Conservation (phyloP, 2,797 vertebrate species). For the Eupleurogrammus muticus region DNA sequence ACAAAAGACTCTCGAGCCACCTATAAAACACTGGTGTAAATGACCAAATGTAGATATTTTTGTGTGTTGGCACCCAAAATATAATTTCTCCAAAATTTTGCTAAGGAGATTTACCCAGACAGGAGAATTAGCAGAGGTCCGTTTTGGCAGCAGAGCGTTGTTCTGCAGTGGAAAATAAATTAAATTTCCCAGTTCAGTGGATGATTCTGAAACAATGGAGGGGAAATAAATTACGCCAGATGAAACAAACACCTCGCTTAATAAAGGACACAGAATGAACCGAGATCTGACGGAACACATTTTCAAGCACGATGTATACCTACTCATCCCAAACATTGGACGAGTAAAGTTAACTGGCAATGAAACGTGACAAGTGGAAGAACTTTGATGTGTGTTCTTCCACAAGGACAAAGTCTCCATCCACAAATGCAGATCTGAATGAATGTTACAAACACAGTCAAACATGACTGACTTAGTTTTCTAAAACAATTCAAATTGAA, state of each 20-base stretch:
- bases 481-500: too few relatives aligned
- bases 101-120: constrained; percentile 19
- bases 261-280: constrained; percentile 21
- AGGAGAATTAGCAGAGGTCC: constrained; percentile 25
- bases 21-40: background rate
- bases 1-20: background rate
- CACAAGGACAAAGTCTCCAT: constrained; percentile 14
- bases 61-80: background rate
- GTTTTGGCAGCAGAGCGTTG: constrained; percentile 16
- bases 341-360: constrained; percentile 22
- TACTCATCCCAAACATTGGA: constrained; percentile 31
- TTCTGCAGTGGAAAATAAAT: constrained; percentile 31
- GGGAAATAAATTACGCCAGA: constrained; percentile 8
- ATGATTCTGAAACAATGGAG: constrained; percentile 16
- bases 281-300: constrained; percentile 19
- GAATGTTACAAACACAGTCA: constrained; percentile 16
- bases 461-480: too few relatives aligned
- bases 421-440: constrained; percentile 16
- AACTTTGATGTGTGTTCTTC: constrained; percentile 9
- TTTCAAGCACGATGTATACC: constrained; percentile 36
- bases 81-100: background rate
- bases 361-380: constrained; percentile 18
- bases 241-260: constrained; percentile 28
- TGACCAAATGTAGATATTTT: constrained; percentile 1
- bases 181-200: constrained; percentile 47